Evolutionary conservation across 2,888 invertebrate genomes (phyloP).

Genomic region (Drosophila borborema): DNA sequence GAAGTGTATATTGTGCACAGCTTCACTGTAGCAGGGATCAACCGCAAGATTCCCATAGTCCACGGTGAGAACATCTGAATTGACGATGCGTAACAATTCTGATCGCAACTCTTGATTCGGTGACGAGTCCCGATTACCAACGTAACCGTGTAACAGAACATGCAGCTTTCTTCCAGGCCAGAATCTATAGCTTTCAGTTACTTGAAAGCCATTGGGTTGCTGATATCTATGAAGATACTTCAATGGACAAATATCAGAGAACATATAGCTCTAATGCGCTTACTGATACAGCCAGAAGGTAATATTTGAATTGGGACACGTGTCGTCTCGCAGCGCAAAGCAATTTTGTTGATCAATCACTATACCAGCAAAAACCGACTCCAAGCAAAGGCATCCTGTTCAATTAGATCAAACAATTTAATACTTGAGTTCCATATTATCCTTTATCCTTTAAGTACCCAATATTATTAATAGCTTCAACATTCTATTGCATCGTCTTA

Average conservation of each 20-base stretch:
- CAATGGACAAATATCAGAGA: background rate
- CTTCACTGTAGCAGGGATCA: constrained; percentile 87
- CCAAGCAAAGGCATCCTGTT: background rate
- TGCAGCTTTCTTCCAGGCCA: background rate
- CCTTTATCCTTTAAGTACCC: constrained; percentile 7
- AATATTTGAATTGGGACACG: constrained; percentile 8
- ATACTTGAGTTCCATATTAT: background rate
- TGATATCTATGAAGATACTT: background rate
- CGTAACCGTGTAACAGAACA: constrained; percentile 87
- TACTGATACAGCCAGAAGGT: constrained; percentile 9
- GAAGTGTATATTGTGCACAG: constrained; percentile 84
- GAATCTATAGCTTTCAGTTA: background rate
- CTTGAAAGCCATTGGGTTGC: accelerated
- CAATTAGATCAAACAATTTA: background rate
- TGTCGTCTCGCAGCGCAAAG: background rate
- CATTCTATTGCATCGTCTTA: constrained; percentile 2
- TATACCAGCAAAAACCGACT: background rate
- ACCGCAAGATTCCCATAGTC: constrained; percentile 87
- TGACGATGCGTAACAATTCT: constrained; percentile 86
- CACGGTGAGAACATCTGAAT: constrained; percentile 87
- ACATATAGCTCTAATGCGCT: background rate
- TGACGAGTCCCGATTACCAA: constrained; percentile 86
- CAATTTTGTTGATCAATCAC: accelerated
- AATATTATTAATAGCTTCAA: constrained; percentile 2
- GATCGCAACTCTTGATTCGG: constrained; percentile 88